Base-by-base conservation (phyloP, 2,888 invertebrate genomes). In the Cerceris ruficornis region DNA sequence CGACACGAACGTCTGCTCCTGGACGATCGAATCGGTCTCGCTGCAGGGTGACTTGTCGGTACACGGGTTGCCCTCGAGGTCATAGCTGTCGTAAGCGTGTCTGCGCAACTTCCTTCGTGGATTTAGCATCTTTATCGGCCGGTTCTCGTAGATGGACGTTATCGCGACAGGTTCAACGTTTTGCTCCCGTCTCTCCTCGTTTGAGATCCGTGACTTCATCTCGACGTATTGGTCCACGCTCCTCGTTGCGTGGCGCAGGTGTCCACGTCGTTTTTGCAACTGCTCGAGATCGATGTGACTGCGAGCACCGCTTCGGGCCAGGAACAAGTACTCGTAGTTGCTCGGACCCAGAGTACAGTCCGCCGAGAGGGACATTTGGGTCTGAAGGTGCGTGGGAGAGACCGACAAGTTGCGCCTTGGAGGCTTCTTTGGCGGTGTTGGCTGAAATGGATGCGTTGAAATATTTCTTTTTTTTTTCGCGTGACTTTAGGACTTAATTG, bases 391-490 rank as follows among this genome's bases (percentile, higher is more conserved):
- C 42, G 97, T 97, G 39, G 97, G 97, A 15, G 97, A 97, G 76
- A 97, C 96, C 13, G 97, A 97, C 69, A 97, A 94, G 92, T 97
- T 97, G 84, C 97, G 94, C 65, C 98, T 94, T 2, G 98, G 98
- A 78, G 98, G 97, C 93, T 98, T 98, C 93, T 97, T 97, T 60
- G 97, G 97, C 69, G 97, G 97, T 69, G 96, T 96, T 65, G 96
- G 96, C 96, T 96, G 94, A 58, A 92, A 79, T 13, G 49, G 6
- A 28, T 28, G 28, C 4, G 46, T 1, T 4, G 46, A 46, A 46
- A 11, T 46, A 6, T 46, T 46, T 46, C 5, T 46, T 28, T 28
- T 28, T 28, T 28, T 28, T 28, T 28, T 28, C 28, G 1, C 4
- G 4, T 28, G 4, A 2, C 1, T 28, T 28, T 28, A 2, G 28